Base-by-base conservation (phyloP, 2,797 vertebrate genomes). In the Odontamblyopus rebecca region DNA sequence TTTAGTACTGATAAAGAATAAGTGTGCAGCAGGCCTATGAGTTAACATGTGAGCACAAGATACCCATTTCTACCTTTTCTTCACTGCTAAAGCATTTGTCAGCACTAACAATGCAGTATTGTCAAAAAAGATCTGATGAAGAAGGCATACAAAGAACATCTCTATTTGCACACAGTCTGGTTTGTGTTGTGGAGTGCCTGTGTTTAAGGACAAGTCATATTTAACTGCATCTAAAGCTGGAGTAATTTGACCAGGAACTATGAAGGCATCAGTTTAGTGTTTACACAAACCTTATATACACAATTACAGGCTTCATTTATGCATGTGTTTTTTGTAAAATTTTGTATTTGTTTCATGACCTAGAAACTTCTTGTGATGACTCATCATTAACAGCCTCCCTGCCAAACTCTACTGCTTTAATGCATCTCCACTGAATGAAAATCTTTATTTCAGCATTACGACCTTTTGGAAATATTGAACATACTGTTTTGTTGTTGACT, bases 331-430 rank as follows among this genome's bases (percentile, higher is more conserved):
- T 79, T 75, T 61, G 19, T 64, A 18, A 26, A 44, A 72, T 76
- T 71, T 77, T 85, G 62, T 38, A 38, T 18, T 35, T 44, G 65
- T 67, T 32, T 67, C 48, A 27, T 32, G 79, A 77, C 85, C 65
- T 86, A 75, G 79, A 53, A 83, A 85, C 78, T 85, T 18, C 82
- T 84, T 67, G 77, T 74, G 53, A 75, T 85, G 75, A 83, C 84
- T 89, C 76, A 85, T 67, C 71, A 35, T 76, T 15, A 71, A 50
- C 63, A 62, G 78, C 75, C 60, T 61, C 3, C 75, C 75, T 75
- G 70, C 76, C 75, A 88, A 79, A 54, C 11, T 88, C 86, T 85
- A 79, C 81, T 44, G 12, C 41, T 53, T 62, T 68, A 84, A 91
- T 90, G 86, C 30, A 35, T 89, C 71, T 66, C 74, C 27, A 71